Percentiles rank a stretch among this genome's conserved stretches.
Evolutionary conservation across 2,888 invertebrate genomes (phyloP).

Genomic region (Gibbula magus): DNA sequence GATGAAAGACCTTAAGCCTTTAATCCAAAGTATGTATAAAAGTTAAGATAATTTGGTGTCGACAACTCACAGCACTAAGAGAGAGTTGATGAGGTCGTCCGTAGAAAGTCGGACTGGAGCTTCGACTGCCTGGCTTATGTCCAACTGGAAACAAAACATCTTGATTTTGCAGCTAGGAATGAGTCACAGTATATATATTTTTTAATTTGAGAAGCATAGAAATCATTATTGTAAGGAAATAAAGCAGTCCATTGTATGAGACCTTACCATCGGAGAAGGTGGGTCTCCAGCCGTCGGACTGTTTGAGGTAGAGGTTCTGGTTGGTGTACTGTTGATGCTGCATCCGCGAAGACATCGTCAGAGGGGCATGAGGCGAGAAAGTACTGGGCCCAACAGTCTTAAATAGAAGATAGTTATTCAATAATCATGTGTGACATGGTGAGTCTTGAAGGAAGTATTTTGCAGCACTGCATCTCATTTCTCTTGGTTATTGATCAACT

Average conservation of each 20-base stretch:
- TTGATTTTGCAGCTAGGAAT: too few relatives aligned
- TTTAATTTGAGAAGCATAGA: too few relatives aligned
- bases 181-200: too few relatives aligned
- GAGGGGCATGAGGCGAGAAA: conserved; percentile 68
- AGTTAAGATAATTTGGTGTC: neutral
- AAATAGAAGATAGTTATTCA: neutral
- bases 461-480: too few relatives aligned
- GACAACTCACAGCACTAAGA: conserved; percentile 57
- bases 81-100: conserved; percentile 66
- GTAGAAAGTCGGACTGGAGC: conserved; percentile 55
- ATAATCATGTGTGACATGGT: neutral
- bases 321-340: conserved; percentile 66
- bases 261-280: conserved; percentile 64
- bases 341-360: conserved; percentile 49
- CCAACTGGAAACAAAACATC: conserved; percentile 52
- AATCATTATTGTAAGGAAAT: too few relatives aligned
- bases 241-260: neutral
- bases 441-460: too few relatives aligned
- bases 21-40: too few relatives aligned
- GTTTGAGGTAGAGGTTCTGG: conserved; percentile 67
- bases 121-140: conserved; percentile 49
- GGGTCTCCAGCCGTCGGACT: conserved; percentile 67
- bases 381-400: conserved; percentile 60
- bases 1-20: too few relatives aligned
- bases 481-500: too few relatives aligned